Base-by-base conservation (phyloP, 2,797 vertebrate genomes). In the Neosilurus mollespiculum region DNA sequence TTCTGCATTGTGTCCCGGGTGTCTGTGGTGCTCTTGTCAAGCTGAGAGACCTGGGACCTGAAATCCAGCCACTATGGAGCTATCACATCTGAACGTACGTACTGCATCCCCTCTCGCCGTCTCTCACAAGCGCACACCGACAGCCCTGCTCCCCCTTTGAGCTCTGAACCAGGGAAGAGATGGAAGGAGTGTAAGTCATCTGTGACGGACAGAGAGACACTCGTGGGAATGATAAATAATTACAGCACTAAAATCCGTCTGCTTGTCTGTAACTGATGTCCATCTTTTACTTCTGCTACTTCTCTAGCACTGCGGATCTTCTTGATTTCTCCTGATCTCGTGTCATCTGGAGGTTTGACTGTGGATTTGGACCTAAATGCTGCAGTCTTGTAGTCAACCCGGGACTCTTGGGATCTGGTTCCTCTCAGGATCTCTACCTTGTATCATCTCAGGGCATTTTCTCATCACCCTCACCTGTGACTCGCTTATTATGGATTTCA, bases 1-100 rank as follows among this genome's bases (percentile, higher is more conserved):
- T 73, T 80, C 65, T 66, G 22, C 78, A 80, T 84, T 64, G 61
- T 26, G 61, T 75, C 83, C 83, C 34, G 59, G 16, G 49, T 84
- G 77, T 84, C 26, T 83, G 65, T 11, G 56, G 18, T 72, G 69
- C 80, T 81, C 43, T 73, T 73, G n/a, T 77, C 51, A 59, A 83
- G 56, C 71, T 26, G 81, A 61, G 34, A 64, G 69, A 73, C 58
- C 34, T 59, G 71, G 73, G 34, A 62, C n/a, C 56, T 70, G 56
- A 71, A 72, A 71, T 58, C 34, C 66, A 81, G 20, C 34, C 66
- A 71, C 53, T 71, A 43, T 81, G 37, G 20, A 71, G 54, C 67
- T 18, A 49, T 26, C 80, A 61, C 54, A 80, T 69, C 65, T 69
- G 22, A 81, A 59, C 30, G 15, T 43, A 69, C 66, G 12, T 30